Conservation (phyloP, 2,888 invertebrate genomes). For the Gymnosoma rotundatum region DNA sequence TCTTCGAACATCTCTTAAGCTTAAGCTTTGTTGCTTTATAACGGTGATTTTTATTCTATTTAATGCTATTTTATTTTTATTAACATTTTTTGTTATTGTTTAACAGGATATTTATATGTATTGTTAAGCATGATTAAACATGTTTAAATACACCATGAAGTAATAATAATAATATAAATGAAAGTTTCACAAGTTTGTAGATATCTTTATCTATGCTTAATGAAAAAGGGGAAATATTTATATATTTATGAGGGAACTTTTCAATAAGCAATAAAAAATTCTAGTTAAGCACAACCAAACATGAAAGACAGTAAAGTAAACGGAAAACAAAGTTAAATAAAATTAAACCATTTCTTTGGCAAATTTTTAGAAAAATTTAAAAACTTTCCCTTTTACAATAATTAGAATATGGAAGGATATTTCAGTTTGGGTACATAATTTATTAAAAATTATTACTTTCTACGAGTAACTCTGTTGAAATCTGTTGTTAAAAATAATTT, state of each 20-base stretch:
- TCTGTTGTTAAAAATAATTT: too few species aligned
- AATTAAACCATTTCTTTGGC: too few species aligned
- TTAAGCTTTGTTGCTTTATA: conserved; percentile 9
- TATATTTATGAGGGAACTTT: not conserved
- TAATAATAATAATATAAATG: conserved; percentile 20
- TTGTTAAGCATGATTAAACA: conserved; percentile 61
- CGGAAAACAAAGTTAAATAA: too few species aligned
- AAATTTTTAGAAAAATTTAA: too few species aligned
- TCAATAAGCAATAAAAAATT: too few species aligned
- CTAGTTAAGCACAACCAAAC: too few species aligned
- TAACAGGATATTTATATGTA: conserved; percentile 12
- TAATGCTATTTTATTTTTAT: not conserved
- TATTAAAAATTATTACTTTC: too few species aligned
- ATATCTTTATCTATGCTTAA: not conserved
- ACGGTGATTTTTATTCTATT: conserved; percentile 2
- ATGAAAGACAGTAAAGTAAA: too few species aligned
- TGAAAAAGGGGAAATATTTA: not conserved
- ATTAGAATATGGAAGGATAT: too few species aligned
- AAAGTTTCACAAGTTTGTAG: conserved; percentile 6
- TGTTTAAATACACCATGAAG: conserved; percentile 47
- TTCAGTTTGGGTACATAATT: too few species aligned
- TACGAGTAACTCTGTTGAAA: too few species aligned
- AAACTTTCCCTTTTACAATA: too few species aligned
- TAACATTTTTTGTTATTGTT: not conserved
- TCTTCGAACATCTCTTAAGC: not conserved